These are phyloP conservation scores for Acinonyx jubatus DNA, from an alignment of 2,113 vertebrate genomes.

Conservation along the genomic window DNA sequence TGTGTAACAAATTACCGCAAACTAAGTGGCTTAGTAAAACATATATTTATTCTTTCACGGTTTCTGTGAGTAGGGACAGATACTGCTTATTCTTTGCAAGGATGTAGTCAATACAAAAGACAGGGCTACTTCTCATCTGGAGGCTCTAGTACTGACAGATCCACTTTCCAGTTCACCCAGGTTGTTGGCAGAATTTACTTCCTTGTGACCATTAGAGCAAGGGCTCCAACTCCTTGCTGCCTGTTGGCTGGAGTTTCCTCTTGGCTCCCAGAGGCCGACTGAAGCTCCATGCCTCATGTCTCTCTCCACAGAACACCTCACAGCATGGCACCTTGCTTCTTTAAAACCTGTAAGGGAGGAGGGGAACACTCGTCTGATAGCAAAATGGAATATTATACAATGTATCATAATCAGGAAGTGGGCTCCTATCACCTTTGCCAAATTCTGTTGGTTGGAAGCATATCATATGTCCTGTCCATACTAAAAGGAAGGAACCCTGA, in stretches of 20 bases:
- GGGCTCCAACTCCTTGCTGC: not conserved
- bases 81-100: not conserved
- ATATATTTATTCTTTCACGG: not conserved
- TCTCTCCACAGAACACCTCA: not conserved
- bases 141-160: not conserved
- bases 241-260: not conserved
- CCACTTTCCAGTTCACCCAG: not conserved
- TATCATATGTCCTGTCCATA: not conserved
- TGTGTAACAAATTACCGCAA: not conserved
- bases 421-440: not conserved
- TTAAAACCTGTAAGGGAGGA: not conserved
- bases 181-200: not conserved
- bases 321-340: not conserved
- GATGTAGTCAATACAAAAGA: not conserved
- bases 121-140: not conserved
- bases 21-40: not conserved
- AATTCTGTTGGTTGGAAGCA: not conserved
- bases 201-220: not conserved
- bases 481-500: not conserved
- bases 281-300: not conserved
- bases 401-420: not conserved
- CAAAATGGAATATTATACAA: not conserved
- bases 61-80: not conserved
- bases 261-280: not conserved
- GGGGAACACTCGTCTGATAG: not conserved